Evolutionary conservation across 2,888 invertebrate species (phyloP), one percentile per base, ranked within the genome.

Genomic region (Mycalesis mineus): DNA sequence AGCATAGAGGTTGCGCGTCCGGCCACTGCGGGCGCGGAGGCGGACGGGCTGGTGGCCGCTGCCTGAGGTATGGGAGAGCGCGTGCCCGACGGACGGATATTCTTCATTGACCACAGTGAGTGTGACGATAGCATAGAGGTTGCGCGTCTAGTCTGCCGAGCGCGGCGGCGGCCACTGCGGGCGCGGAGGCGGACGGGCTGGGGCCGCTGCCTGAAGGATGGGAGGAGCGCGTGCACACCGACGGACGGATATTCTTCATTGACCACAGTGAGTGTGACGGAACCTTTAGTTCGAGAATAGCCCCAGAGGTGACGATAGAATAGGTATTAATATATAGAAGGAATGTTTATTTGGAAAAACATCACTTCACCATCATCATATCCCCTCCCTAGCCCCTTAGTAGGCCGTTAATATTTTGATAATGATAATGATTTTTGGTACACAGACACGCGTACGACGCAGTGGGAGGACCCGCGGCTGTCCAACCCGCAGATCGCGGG

Each of bases 11-110:
- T 0, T 92, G 95, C 57, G 96, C 97, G 45, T 95, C 96, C 63
- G 52, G 71, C 80, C 70, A 68, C 77, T 65, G 73, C 83, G 70
- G 74, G 77, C 68, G 73, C 81, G 55, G 92, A 92, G 11, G 93
- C 94, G 39, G 98, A 98, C 84, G 96, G 97, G 83, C 92, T 99
- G 57, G 98, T n/a, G 98, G 44, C 95, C 98, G 0, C 84, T 99
- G 76, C 98, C 99, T 0, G 96, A 98, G 85, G 98, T 99, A 28
- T 99, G 99, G 99, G 99, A 99, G 98, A 99, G 86, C 90, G 98
- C 55, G 95, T 97, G 36, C 99, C 95, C 0, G 98, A 99, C 84
- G 98, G 98, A 11, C 11, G 37, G n/a, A 51, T 51, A 3, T 51
- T 51, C 31, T 50, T 50, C 40, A 50, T 50, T 4, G 50, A 50